These are phyloP conservation scores for Cyprinus carpio DNA, from an alignment of 2,113 vertebrate species.

Conservation along the genomic window DNA sequence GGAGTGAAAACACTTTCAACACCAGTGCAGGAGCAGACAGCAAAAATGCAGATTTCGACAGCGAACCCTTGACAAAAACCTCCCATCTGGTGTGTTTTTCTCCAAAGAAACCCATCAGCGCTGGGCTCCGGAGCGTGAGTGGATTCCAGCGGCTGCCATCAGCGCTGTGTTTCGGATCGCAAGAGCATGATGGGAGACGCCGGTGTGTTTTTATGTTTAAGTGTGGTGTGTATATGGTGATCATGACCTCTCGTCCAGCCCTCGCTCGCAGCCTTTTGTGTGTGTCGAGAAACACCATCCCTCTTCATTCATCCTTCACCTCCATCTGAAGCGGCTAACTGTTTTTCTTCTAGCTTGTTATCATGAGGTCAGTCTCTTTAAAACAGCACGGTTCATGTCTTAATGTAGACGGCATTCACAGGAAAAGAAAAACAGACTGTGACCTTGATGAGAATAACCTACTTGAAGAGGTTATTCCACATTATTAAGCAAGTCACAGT, in stretches of 20 bases:
- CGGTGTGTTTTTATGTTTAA: no score
- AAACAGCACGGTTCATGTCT: no score
- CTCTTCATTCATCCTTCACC: conserved; percentile 6
- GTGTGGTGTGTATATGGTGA: no score
- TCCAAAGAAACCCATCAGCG: no score
- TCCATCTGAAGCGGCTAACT: neutral
- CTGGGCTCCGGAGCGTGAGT: no score
- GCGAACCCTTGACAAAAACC: conserved; percentile 48
- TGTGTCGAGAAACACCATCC: neutral
- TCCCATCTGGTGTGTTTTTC: neutral
- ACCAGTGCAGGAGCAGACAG: neutral
- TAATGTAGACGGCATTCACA: no score
- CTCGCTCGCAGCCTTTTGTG: neutral
- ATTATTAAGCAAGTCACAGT: no score
- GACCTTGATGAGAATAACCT: no score
- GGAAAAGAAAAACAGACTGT: no score
- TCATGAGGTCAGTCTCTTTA: neutral
- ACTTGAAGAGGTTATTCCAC: no score
- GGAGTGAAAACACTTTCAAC: no score
- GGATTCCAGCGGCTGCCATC: conserved; percentile 27
- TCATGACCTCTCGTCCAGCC: conserved; percentile 34
- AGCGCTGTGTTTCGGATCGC: conserved; percentile 24
- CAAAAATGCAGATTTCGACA: neutral
- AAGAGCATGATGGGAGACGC: neutral
- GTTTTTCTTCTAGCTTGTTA: neutral